Conservation (phyloP, 2,888 invertebrate species). For the Clunio marinus region DNA sequence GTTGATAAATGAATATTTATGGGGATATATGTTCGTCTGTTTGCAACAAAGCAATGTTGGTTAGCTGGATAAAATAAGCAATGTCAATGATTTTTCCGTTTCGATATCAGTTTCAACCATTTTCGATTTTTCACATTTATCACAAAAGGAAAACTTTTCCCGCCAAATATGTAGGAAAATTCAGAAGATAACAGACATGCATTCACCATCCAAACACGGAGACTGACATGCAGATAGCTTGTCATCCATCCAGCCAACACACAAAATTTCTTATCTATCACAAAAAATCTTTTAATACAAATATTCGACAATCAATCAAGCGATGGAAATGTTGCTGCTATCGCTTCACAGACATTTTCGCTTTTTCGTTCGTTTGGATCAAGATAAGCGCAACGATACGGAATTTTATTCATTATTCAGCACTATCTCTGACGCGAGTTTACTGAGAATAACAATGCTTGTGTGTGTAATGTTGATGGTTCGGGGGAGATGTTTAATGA, state of each 20-base stretch:
- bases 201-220: conserved; percentile 2
- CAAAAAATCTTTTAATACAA: conserved; percentile 35
- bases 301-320: conserved; percentile 35
- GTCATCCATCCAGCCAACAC: not conserved
- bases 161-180: conserved; percentile 6
- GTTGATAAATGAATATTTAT: conserved; percentile 9
- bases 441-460: no score
- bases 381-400: conserved; percentile 17
- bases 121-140: conserved; percentile 10
- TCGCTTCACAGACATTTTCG: conserved; percentile 1
- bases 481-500: conserved; percentile 13
- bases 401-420: conserved; percentile 36
- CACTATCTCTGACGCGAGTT: conserved; percentile 22
- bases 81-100: conserved; percentile 1
- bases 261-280: conserved; percentile 18
- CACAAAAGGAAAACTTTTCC: not conserved
- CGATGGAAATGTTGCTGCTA: conserved; percentile 30
- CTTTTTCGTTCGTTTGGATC: not conserved
- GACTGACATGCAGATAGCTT: not conserved
- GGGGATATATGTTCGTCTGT: no score
- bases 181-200: not conserved
- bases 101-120: not conserved
- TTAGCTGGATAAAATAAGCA: conserved; percentile 6
- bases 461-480: no score
- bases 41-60: not conserved